Conservation (phyloP, 2,113 vertebrate species). For the Nymphicus hollandicus region DNA sequence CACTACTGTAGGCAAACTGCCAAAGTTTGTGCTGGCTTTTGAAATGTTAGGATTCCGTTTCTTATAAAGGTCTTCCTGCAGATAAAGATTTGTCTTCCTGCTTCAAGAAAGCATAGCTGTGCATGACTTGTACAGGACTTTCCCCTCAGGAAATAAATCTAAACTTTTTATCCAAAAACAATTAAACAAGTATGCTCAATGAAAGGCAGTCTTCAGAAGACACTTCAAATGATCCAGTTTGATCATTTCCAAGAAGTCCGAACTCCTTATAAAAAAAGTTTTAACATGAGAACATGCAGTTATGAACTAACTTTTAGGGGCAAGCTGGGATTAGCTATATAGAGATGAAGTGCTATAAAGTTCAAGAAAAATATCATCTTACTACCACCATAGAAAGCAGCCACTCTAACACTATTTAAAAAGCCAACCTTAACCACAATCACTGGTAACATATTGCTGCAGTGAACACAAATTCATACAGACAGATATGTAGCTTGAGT, state of each 20-base stretch:
- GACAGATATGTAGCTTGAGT: background rate
- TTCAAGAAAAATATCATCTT: background rate
- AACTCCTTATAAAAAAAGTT: background rate
- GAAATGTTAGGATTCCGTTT: background rate
- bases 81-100: background rate
- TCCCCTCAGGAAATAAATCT: background rate
- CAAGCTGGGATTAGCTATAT: background rate
- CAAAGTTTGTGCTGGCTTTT: background rate
- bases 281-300: background rate
- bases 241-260: background rate
- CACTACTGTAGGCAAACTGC: background rate
- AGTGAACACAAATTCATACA: background rate
- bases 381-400: background rate
- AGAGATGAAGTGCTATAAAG: background rate
- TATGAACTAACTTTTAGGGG: background rate
- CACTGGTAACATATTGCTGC: background rate
- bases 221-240: background rate
- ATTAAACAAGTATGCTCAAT: background rate
- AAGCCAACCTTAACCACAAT: background rate
- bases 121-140: background rate
- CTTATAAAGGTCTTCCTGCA: background rate
- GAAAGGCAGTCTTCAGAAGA: background rate
- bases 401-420: background rate
- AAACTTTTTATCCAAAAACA: background rate
- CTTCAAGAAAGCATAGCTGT: background rate